Conservation (phyloP, 2,113 vertebrate species). For the Propithecus coquereli region DNA sequence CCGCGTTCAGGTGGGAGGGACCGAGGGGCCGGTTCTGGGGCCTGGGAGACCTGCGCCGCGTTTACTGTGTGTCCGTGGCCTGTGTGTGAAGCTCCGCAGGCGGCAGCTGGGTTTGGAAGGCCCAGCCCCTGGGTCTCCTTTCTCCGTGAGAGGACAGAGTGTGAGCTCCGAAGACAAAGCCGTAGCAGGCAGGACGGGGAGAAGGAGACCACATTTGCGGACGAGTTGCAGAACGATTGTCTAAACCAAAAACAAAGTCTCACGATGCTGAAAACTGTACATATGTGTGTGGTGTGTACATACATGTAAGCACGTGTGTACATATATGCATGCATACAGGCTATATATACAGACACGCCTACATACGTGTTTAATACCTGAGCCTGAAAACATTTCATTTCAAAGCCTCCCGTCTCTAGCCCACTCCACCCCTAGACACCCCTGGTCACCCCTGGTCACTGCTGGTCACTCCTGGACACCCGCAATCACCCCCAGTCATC, state of each 20-base stretch:
- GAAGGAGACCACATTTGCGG: background rate
- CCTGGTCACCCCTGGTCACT: background rate
- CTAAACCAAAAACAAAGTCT: background rate
- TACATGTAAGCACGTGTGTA: fast-evolving
- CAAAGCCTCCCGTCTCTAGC: background rate
- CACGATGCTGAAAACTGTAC: background rate
- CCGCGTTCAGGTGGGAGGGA: too few relatives aligned
- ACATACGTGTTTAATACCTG: background rate
- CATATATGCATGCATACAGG: background rate
- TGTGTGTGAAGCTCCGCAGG: background rate
- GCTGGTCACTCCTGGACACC: background rate
- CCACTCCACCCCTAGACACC: too few relatives aligned
- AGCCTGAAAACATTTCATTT: background rate
- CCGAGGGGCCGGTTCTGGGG: too few relatives aligned
- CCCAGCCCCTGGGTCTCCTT: background rate
- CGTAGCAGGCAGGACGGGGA: background rate
- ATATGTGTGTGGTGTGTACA: background rate
- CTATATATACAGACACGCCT: background rate
- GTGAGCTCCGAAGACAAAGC: background rate
- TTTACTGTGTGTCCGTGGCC: background rate
- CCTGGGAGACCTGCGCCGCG: fast-evolving
- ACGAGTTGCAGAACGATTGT: background rate
- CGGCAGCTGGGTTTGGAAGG: background rate
- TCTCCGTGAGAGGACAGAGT: background rate
- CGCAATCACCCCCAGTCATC: too few relatives aligned